phyloP scores from a whole-genome alignment of 2,113 vertebrate genomes.

The Sisor rabdophorus region DNA sequence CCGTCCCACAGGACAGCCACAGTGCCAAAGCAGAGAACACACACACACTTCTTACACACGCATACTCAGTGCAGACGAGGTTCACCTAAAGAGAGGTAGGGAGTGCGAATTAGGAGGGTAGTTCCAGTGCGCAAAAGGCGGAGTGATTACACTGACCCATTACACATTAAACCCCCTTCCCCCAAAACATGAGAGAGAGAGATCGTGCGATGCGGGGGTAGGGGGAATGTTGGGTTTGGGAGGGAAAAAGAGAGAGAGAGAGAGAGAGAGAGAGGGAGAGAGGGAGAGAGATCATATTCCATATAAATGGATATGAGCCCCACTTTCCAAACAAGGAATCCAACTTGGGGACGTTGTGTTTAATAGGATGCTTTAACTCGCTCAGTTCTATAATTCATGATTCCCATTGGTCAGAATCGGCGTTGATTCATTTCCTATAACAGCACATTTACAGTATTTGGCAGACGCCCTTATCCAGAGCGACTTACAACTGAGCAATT shows the following conservation, averaged over 20 bases:
- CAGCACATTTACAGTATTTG: too few species aligned
- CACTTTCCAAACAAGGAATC: neutral
- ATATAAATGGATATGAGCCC: neutral
- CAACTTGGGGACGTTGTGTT: neutral
- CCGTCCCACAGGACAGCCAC: neutral
- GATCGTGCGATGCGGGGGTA: too few species aligned
- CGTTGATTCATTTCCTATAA: neutral
- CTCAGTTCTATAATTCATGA: neutral
- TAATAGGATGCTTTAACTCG: neutral
- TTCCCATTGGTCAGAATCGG: neutral
- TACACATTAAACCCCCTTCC: constrained; percentile 3
- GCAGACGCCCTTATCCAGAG: too few species aligned
- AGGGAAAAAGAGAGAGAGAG: too few species aligned
- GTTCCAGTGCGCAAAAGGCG: constrained; percentile 4
- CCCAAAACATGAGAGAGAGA: neutral
- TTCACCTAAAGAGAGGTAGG: neutral
- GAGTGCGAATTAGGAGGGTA: neutral
- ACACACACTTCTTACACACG: neutral
- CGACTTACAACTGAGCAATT: too few species aligned
- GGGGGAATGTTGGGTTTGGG: too few species aligned
- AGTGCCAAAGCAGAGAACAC: neutral
- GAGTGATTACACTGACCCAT: constrained; percentile 9
- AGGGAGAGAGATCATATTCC: neutral
- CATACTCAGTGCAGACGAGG: neutral
- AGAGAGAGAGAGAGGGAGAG: too few species aligned